Base-by-base conservation (phyloP, 1,140 invertebrate species). In the Matsumurasca onukii region DNA sequence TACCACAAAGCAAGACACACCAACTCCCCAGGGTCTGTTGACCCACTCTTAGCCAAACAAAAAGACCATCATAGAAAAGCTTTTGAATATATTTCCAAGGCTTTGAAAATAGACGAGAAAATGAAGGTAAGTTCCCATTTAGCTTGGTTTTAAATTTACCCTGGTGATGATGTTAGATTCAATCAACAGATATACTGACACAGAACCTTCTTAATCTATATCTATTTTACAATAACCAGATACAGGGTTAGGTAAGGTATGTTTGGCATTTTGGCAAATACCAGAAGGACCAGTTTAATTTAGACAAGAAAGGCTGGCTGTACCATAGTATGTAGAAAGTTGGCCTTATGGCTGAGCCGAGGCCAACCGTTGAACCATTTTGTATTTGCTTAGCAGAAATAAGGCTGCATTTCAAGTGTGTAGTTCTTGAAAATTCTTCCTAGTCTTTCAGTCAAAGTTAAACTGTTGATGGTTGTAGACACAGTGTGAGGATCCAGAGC, bases 1-100 rank as follows among this genome's bases (percentile, higher is more conserved):
- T 45, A 73, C 67, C 48, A 76, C 74, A 72, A 79, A 39, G 62
- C 57, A 64, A 80, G 77, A 74, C 69, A 78, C 2, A 63, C 68
- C 20, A 74, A 80, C 20, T 83, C 84, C 9, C 88, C 91, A 3
- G 91, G 91, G 3, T 92, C 92, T 2, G 91, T 89, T 0, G 93
- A 96, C 81, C 94, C 94, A 0, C 79, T 94, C 64, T 81, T 98
- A 29, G 90, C 91, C 31, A 91, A 93, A 76, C 95, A 97, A 79
- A 97, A 97, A 79, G 91, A 96, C 80, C 93, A 97, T 81, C 95
- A 98, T 83, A 86, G 94, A 55, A 90, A 93, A 78, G 95, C 95
- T 55, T 98, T 97, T 82, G 95, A 97, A 78, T 95, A 92, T 76
- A 97, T 98, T 74, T 97, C 94, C 45, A 95, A 95, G 82, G 94